These are phyloP conservation scores for Intellagama lesueurii DNA, from an alignment of 2,797 vertebrate species.

Conservation along the genomic window DNA sequence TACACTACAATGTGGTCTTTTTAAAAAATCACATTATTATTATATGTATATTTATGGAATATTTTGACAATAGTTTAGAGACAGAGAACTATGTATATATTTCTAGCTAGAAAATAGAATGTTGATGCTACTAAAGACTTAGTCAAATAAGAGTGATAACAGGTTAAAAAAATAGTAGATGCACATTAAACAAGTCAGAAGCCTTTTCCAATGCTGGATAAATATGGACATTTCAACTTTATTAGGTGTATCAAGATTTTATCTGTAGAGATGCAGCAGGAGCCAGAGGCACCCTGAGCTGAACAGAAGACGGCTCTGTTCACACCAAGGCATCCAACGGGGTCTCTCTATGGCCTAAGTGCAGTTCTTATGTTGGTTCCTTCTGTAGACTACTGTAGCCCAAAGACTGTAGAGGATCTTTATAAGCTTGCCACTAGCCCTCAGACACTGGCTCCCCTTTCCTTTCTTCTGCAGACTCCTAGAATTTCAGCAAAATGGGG, in stretches of 20 bases:
- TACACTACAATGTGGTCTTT: neutral
- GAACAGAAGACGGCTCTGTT: neutral
- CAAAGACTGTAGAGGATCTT: neutral
- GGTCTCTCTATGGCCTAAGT: neutral
- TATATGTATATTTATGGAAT: neutral
- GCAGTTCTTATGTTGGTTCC: neutral
- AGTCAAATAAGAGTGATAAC: neutral
- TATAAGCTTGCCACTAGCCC: neutral
- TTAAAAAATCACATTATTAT: neutral
- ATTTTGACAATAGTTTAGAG: no score
- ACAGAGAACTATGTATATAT: no score
- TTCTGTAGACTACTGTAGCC: neutral
- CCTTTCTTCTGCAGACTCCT: neutral
- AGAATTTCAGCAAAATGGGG: neutral
- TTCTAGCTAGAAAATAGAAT: no score
- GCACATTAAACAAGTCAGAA: neutral
- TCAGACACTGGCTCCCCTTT: no score
- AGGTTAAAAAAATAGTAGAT: neutral
- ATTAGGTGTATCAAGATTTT: conserved; percentile 76
- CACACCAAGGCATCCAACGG: neutral
- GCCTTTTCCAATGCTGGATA: conserved; percentile 47
- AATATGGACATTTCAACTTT: conserved; percentile 78
- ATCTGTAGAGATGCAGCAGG: conserved; percentile 69
- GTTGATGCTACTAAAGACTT: neutral
- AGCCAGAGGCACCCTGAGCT: conserved; percentile 5